phyloP scores from a whole-genome alignment of 2,797 vertebrate species.

The Diplodus sargus region DNA sequence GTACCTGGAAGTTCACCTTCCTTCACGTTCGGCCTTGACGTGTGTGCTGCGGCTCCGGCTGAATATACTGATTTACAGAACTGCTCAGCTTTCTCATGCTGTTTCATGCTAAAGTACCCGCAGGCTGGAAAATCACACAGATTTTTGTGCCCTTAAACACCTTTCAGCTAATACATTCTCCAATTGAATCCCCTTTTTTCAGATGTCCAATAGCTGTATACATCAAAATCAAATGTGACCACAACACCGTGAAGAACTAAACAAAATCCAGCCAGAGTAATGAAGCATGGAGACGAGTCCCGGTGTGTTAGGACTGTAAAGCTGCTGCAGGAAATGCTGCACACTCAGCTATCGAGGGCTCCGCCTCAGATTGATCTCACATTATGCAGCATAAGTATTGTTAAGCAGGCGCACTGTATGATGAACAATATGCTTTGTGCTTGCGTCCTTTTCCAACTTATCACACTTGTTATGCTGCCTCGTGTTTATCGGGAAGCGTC shows the following conservation, averaged over 20 bases:
- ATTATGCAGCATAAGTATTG: background rate
- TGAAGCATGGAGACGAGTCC: background rate
- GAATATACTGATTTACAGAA: too few relatives aligned
- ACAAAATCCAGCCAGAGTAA: slow-evolving; percentile 3
- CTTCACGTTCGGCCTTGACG: background rate
- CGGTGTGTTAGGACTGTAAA: background rate
- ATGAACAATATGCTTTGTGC: background rate
- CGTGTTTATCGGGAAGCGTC: background rate
- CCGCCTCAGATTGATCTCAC: background rate
- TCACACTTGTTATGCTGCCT: background rate
- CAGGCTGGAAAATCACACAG: too few relatives aligned
- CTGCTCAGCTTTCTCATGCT: too few relatives aligned
- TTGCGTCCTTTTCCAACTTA: background rate
- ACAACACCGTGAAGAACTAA: background rate
- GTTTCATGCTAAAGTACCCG: too few relatives aligned
- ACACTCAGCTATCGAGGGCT: background rate
- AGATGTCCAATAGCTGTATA: background rate
- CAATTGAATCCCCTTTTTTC: background rate
- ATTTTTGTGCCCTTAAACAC: background rate
- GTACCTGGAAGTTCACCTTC: too few relatives aligned
- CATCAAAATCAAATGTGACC: slow-evolving; percentile 8
- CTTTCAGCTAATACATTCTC: background rate
- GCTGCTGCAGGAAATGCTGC: background rate
- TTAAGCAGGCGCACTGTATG: background rate
- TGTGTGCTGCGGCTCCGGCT: too few relatives aligned